These are phyloP conservation scores for Theonella swinhoei DNA, from an alignment of 37 sponge, comb jelly and placozoan genomes.

Conservation along the genomic window DNA sequence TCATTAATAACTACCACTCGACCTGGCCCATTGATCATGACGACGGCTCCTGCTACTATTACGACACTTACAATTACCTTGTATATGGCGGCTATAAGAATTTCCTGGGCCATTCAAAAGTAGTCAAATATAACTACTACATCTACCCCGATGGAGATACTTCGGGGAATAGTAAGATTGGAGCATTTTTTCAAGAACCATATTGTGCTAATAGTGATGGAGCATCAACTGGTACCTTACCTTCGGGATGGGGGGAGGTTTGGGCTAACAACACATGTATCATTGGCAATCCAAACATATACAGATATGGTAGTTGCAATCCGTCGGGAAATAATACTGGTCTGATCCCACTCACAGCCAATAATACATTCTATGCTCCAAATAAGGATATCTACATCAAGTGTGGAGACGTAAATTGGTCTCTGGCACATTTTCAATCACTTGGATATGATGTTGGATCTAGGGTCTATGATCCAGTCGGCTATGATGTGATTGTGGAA, in stretches of 20 bases:
- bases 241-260: constrained; percentile 60
- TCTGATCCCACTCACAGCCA: constrained; percentile 49
- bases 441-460: constrained; percentile 59
- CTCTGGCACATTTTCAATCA: constrained; percentile 37
- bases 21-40: constrained; percentile 73
- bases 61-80: constrained; percentile 64
- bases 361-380: constrained; percentile 61
- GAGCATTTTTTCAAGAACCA: background rate
- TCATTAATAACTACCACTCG: constrained; percentile 67
- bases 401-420: constrained; percentile 19
- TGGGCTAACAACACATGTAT: constrained; percentile 65
- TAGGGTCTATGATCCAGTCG: constrained; percentile 20
- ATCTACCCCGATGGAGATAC: constrained; percentile 45
- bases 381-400: constrained; percentile 35
- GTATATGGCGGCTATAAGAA: constrained; percentile 63
- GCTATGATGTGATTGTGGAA: constrained; percentile 21
- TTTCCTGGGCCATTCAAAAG: constrained; percentile 63
- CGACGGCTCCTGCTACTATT: constrained; percentile 75
- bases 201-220: constrained; percentile 57
- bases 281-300: constrained; percentile 52
- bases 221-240: constrained; percentile 12
- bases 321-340: constrained; percentile 15
- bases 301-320: constrained; percentile 31
- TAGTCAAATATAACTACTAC: constrained; percentile 47
- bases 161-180: background rate